Base-by-base conservation (phyloP, 1,140 invertebrate species). In the Drosophila paulistorum region DNA sequence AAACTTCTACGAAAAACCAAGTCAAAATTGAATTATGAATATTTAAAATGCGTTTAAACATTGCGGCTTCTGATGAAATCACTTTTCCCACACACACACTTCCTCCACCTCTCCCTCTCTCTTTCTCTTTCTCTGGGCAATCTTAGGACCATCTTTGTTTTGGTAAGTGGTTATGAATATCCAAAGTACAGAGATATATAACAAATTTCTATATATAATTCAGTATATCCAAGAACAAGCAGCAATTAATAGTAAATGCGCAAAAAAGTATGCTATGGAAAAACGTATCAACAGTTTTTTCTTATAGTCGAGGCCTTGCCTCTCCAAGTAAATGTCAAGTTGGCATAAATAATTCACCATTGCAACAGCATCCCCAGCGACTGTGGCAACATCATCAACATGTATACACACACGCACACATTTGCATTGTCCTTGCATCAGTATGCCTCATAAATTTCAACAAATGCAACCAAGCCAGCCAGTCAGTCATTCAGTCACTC, bases 1-100 rank as follows among this genome's bases (percentile, higher is more conserved):
- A 75, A 80, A 89, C 63, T 87, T 87, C 64, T 65, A 70, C 79
- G 75, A 74, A 76, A 81, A 81, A 74, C 72, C 73, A 75, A 87
- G 68, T 70, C 84, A 83, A 87, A 87, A 87, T 87, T 89, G 84
- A 87, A 87, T 87, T 87, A 87, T 87, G 83, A 87, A 87, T 87
- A 87, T 87, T 87, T 87, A 83, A 87, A 83, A 89, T 78, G 77
- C 74, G 80, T 82, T 86, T 77, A 86, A 87, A 65, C 79, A 76
- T 42, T 87, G 79, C 72, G 62, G 74, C 57, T 51, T 51, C 65
- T 39, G 41, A 51, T 51, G 51, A 45, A 42, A 48, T 41, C 63
- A 65, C 66, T 55, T 68, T 39, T 54, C 41, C 39, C 42, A 26
- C 3, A 26, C 26, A 30, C 10, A 37, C 35, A 9, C 33, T 7